Base-by-base conservation (phyloP, 2,797 vertebrate genomes). In the Arctocebus calabarensis region DNA sequence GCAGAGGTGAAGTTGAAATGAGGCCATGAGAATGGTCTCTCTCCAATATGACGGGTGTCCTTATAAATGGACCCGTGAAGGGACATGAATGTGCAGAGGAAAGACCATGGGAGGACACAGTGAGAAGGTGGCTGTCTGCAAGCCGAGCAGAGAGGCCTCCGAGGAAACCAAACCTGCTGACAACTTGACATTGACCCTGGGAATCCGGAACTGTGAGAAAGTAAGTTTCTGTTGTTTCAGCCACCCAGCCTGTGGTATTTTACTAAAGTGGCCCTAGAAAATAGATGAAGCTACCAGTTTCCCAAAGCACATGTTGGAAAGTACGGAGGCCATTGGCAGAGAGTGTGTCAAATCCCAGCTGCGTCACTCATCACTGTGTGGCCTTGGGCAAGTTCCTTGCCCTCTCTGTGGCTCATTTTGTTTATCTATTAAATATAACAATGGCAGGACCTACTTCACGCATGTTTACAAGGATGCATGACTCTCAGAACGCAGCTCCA, bases 381-480 rank as follows among this genome's bases (percentile, higher is more conserved):
- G 86, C 9, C 16, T 16, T 1, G 45, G 48, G 40, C 20, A 52
- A 55, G 19, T 16, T n/a, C 55, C 9, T 37, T 4, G 27, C 8
- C 23, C 25, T 78, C 57, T 6, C 22, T 20, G 1, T 22, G 12
- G 27, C 66, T 81, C 79, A 1, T 87, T 2, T 19, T 29, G 34
- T 61, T 64, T 13, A 11, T 23, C 57, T 90, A 7, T 40, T 43
- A 68, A 37, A 74, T 37, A 1, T 2, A 27, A 45, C 4, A 0
- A 1, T 0, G 34, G 13, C 20, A 17, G 29, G 3, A 5, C 2
- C 32, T 16, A 13, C 27, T 20, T 77, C 20, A 1, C 1, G 19
- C 23, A 32, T 2, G 19, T 7, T 3, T 59, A 4, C 0, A 2
- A 23, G 25, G n/a, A n/a, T 2, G 4, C 25, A 17, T 10, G 43